Conservation (phyloP, 2,888 invertebrate genomes). For the Chelonus formosanus region DNA sequence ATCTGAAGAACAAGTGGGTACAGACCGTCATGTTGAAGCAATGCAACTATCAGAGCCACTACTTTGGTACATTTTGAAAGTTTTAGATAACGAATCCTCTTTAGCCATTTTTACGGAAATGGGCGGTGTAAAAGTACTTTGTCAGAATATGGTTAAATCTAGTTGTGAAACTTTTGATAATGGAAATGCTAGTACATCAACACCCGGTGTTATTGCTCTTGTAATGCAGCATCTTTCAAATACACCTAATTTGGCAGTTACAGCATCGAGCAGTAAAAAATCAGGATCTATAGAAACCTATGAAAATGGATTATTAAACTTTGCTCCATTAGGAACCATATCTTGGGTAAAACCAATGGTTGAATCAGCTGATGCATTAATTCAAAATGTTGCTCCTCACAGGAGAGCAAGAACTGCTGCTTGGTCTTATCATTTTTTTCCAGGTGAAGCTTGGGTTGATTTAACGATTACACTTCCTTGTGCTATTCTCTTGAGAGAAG, state of each 20-base stretch:
- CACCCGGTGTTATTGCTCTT: slow-evolving; percentile 66
- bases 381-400: slow-evolving; percentile 83
- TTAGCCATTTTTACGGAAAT: slow-evolving; percentile 79
- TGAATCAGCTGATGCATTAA: slow-evolving; percentile 87
- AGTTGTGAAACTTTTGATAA: slow-evolving; percentile 48
- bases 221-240: slow-evolving; percentile 73
- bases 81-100: slow-evolving; percentile 80
- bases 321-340: slow-evolving; percentile 86
- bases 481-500: slow-evolving; percentile 86
- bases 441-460: slow-evolving; percentile 88
- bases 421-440: slow-evolving; percentile 97
- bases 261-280: slow-evolving; percentile 61
- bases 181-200: slow-evolving; percentile 69
- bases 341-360: slow-evolving; percentile 85
- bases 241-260: slow-evolving; percentile 64
- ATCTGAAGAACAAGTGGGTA: slow-evolving; percentile 52
- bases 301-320: slow-evolving; percentile 83
- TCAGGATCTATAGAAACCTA: slow-evolving; percentile 69
- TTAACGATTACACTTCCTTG: slow-evolving; percentile 87
- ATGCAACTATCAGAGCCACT: slow-evolving; percentile 84
- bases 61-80: slow-evolving; percentile 82
- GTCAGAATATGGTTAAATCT: slow-evolving; percentile 76
- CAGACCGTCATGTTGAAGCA: slow-evolving; percentile 57
- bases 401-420: slow-evolving; percentile 87
- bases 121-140: slow-evolving; percentile 79